Percentiles rank a stretch among this genome's conserved stretches.
Conservation (phyloP, 2,888 invertebrate genomes). For the Xanthorhoe spadicearia region DNA sequence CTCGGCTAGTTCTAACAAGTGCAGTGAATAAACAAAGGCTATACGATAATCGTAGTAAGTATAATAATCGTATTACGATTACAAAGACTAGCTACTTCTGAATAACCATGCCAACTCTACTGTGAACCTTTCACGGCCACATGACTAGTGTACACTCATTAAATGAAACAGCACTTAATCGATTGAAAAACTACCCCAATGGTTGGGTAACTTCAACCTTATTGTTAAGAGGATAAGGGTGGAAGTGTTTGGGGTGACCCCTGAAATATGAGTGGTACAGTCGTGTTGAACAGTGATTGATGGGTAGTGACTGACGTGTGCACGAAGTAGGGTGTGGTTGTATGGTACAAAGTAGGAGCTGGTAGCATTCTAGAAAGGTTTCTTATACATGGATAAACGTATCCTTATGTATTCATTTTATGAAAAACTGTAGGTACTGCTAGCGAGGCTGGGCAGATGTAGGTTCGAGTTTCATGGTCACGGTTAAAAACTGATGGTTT, state of each 20-base stretch:
- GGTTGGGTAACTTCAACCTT: constrained; percentile 51
- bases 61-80: too few relatives aligned
- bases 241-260: constrained; percentile 50
- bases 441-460: too few relatives aligned
- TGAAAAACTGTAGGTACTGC: too few relatives aligned
- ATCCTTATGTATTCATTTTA: too few relatives aligned
- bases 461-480: too few relatives aligned
- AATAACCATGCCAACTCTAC: constrained; percentile 35
- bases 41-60: too few relatives aligned
- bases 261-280: constrained; percentile 80
- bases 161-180: constrained; percentile 69
- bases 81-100: constrained; percentile 23
- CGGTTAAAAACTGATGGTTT: too few relatives aligned
- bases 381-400: neutral
- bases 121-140: constrained; percentile 41
- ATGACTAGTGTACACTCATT: constrained; percentile 51
- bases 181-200: constrained; percentile 65
- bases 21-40: constrained; percentile 16
- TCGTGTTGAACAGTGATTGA: constrained; percentile 80
- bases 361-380: constrained; percentile 31
- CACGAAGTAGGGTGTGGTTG: constrained; percentile 72
- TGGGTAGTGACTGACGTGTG: constrained; percentile 79
- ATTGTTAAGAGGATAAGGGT: constrained; percentile 49
- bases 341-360: constrained; percentile 37
- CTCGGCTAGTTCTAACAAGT: constrained; percentile 10